These are phyloP conservation scores for Drosophila monieri DNA, from an alignment of 2,888 invertebrate species.

Conservation along the genomic window DNA sequence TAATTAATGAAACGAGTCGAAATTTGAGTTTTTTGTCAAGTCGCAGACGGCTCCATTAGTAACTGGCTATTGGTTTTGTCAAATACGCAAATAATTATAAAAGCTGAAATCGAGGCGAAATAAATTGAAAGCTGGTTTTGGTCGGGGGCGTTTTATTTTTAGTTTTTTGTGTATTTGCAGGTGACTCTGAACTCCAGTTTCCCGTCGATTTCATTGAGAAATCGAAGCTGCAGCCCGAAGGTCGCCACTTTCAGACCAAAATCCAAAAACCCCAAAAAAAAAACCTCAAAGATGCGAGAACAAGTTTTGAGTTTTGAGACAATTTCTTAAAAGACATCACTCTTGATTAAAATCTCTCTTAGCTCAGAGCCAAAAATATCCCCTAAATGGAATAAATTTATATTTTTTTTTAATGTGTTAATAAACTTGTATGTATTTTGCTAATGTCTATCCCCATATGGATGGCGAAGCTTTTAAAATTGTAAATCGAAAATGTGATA, in stretches of 20 bases:
- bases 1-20: conserved; percentile 58
- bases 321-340: conserved; percentile 3
- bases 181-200: conserved; percentile 30
- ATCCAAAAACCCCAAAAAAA: background rate
- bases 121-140: conserved; percentile 38
- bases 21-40: conserved; percentile 13
- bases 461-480: background rate
- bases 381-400: background rate
- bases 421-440: conserved; percentile 1
- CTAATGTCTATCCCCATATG: background rate
- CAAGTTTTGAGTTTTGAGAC: conserved; percentile 8
- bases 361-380: background rate
- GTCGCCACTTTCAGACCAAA: conserved; percentile 19
- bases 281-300: conserved; percentile 12
- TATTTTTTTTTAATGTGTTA: background rate
- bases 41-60: conserved; percentile 44
- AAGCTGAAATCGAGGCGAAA: conserved; percentile 9
- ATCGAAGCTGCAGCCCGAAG: conserved; percentile 51
- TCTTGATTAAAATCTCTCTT: background rate
- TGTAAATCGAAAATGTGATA: background rate
- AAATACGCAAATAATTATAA: conserved; percentile 40
- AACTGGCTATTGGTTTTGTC: conserved; percentile 24
- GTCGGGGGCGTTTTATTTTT: conserved; percentile 12
- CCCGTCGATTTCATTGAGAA: conserved; percentile 58
- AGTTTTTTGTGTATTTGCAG: conserved; percentile 5